Base-by-base conservation (phyloP, 2,888 invertebrate species). In the Apamea monoglypha region DNA sequence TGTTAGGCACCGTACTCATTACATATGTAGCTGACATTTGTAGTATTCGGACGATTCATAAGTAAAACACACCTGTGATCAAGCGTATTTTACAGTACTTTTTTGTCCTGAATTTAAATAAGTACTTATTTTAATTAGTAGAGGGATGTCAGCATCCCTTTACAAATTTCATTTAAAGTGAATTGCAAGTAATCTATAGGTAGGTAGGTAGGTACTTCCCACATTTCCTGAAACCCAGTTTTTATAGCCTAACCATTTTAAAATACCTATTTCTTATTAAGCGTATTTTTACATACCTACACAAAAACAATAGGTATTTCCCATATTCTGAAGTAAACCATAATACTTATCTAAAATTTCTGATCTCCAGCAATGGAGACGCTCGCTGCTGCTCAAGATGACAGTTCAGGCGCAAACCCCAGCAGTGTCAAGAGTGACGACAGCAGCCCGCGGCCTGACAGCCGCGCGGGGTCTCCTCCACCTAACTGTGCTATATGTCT, bases 401-500 rank as follows among this genome's bases (percentile, higher is more conserved):
- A 95, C 80, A 94, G 93, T 88, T 91, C 95, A 32, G 94, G 94
- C 56, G 95, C 95, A 2, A 96, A 95, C 88, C 96, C 97, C 18
- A 96, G 95, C 81, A 96, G 94, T 89, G 93, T 95, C 56, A 96
- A 96, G 84, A 97, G 96, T 89, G 97, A 97, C 66, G 95, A 97
- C 86, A 97, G 96, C 81, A 97, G 96, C 85, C 97, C 96, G 7
- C 95, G 93, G 0, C 92, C 93, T 36, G 95, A 94, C 44, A 92
- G 93, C 66, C 94, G 95, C 2, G 82, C 96, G 1, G 94, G 95
- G 18, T 98, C 98, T 47, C 98, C 99, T 1, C 98, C 98, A 1
- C 98, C 98, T 6, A 98, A 98, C 93, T 99, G 99, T 97, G 98
- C 99, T 71, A 99, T 99, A 92, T 99, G 99, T 92, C 97, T 99